Percentiles rank a stretch among this genome's conserved stretches.
Conservation (phyloP, 2,888 invertebrate species). For the Antitype chi region DNA sequence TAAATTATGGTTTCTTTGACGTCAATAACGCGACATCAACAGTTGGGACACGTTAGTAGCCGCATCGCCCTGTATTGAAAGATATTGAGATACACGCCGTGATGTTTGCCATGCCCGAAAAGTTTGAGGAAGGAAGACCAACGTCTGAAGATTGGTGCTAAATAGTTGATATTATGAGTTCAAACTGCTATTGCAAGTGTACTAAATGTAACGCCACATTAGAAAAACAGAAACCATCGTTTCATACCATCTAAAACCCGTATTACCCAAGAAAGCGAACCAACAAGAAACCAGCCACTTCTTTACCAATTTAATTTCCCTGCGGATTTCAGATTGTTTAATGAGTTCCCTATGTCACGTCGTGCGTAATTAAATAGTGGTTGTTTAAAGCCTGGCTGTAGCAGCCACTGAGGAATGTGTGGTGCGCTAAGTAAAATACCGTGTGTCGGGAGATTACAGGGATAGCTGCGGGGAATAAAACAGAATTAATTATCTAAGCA, state of each 20-base stretch:
- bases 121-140: neutral
- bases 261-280: neutral
- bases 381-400: conserved; percentile 48
- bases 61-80: conserved; percentile 1
- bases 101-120: neutral
- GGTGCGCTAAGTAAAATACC: conserved; percentile 33
- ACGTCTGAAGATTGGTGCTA: neutral
- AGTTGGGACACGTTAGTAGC: conserved; percentile 8
- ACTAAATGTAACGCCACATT: neutral
- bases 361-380: conserved; percentile 55
- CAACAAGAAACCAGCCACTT: conserved; percentile 4
- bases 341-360: conserved; percentile 42
- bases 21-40: conserved; percentile 19
- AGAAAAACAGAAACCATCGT: neutral
- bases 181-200: neutral
- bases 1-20: conserved; percentile 49
- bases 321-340: conserved; percentile 43
- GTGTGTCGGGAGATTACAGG: conserved; percentile 32
- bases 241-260: neutral
- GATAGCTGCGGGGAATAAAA: conserved; percentile 4
- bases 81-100: neutral
- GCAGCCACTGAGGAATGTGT: conserved; percentile 46
- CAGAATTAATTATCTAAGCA: conserved; percentile 8
- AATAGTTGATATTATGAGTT: neutral
- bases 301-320: conserved; percentile 34